Base-by-base conservation (phyloP, 2,888 invertebrate genomes). In the Erebia ligea region DNA sequence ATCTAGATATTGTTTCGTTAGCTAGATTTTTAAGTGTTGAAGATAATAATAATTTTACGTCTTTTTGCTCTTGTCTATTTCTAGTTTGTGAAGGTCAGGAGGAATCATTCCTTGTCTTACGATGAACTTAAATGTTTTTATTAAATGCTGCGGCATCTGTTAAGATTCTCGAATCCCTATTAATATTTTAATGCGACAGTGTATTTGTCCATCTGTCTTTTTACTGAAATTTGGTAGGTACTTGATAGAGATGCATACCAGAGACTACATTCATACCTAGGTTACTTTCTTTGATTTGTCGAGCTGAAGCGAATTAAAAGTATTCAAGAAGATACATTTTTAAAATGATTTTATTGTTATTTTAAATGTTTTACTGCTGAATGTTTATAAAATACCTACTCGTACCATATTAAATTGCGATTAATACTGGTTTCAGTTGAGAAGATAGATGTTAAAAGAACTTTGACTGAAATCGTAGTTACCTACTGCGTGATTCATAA, bases 401-500 rank as follows among this genome's bases (percentile, higher is more conserved):
- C 1, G 1, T 42, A 4, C 4, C 25, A 0, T 25, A 45, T 45
- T 11, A 10, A 45, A 45, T 45, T 45, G 11, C 45, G 45, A 45
- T 45, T 11, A 10, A 45, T 45, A 45, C 11, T 45, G 11, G 11
- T 61, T 11, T 61, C 40, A 57, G 34, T 34, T 25, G 13, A 42
- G 17, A 64, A 64, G 52, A 64, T 52, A 40, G 40, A 56, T 54
- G 50, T 40, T 45, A 45, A 19, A 52, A 52, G 52, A 54, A 52
- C 21, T 48, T 64, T 50, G 34, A 42, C 66, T 56, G 64, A 54
- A 45, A 64, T 64, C 58, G 40, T 61, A 62, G 56, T 21, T 21
- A 67, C 48, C 21, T 70, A 64, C 67, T 70, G 69, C 75, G 77
- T 78, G 78, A 77, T 77, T 78, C 78, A 76, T 79, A 75, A 79